Evolutionary conservation across 2,888 invertebrate species (phyloP).

Genomic region (Drosophila prolongata): DNA sequence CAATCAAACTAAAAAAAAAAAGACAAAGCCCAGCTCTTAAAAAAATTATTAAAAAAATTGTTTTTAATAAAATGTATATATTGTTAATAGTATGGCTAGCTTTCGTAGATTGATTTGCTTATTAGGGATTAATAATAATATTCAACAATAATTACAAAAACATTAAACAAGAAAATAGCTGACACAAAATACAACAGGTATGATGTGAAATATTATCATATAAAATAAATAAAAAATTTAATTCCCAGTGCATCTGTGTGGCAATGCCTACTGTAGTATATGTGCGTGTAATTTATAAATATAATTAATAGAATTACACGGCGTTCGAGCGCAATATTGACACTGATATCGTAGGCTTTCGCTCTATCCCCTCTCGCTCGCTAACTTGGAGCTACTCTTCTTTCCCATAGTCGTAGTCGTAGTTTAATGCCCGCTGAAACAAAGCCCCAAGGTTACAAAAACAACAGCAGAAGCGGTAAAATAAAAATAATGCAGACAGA

Average conservation of each 20-base stretch:
- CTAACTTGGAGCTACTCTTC: slow-evolving; percentile 23
- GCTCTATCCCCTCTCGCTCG: slow-evolving; percentile 8
- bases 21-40: neutral
- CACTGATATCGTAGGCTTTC: slow-evolving; percentile 73
- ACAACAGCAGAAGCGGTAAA: neutral
- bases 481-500: slow-evolving; percentile 19
- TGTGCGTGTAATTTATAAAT: slow-evolving; percentile 50
- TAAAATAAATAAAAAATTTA: too few relatives aligned
- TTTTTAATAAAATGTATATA: too few relatives aligned
- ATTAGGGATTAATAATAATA: too few relatives aligned
- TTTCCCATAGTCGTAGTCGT: slow-evolving; percentile 32
- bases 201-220: too few relatives aligned
- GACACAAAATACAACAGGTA: too few relatives aligned
- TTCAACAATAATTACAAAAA: too few relatives aligned
- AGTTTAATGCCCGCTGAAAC: slow-evolving; percentile 77
- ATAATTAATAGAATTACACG: slow-evolving; percentile 59
- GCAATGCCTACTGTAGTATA: slow-evolving; percentile 1
- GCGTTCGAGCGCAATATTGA: slow-evolving; percentile 74
- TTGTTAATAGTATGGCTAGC: too few relatives aligned
- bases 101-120: too few relatives aligned
- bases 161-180: too few relatives aligned
- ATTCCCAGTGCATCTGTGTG: slow-evolving; percentile 4
- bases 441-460: slow-evolving; percentile 70
- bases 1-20: neutral
- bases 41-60: too few relatives aligned